These are phyloP conservation scores for Xiphias gladius DNA, from an alignment of 2,113 vertebrate genomes.

Conservation along the genomic window DNA sequence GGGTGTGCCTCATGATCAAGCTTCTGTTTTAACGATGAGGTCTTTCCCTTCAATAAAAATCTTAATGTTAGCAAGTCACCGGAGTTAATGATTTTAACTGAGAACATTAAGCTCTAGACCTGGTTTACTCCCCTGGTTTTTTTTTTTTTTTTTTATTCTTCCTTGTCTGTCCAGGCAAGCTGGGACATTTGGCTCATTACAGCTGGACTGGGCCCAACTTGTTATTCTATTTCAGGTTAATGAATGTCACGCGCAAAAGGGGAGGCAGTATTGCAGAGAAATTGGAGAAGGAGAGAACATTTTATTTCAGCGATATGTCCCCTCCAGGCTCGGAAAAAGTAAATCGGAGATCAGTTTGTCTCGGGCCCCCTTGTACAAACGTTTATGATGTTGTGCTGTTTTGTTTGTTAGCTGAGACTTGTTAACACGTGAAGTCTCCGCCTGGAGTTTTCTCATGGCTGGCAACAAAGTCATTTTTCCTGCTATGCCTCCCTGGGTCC, in stretches of 20 bases:
- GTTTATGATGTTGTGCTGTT: conserved; percentile 73
- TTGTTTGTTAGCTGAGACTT: conserved; percentile 69
- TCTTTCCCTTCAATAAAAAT: conserved; percentile 41
- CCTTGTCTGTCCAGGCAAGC: conserved; percentile 35
- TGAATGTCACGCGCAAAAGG: conserved; percentile 67
- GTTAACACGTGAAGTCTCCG: conserved; percentile 51
- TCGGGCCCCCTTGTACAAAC: conserved; percentile 51
- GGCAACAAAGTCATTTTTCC: conserved; percentile 63
- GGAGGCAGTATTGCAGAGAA: conserved; percentile 46
- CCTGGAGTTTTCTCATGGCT: conserved; percentile 67
- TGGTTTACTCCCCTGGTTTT: conserved; percentile 18
- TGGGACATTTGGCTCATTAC: conserved; percentile 59
- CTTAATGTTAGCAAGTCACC: conserved; percentile 50
- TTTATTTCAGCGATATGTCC: conserved; percentile 62
- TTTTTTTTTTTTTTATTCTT: conserved; percentile 26
- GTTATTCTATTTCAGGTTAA: conserved; percentile 72
- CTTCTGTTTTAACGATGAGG: conserved; percentile 36
- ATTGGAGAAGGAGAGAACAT: conserved; percentile 52
- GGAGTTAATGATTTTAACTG: conserved; percentile 51
- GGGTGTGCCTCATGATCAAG: conserved; percentile 15
- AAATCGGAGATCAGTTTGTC: conserved; percentile 60
- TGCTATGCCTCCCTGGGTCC: conserved; percentile 37
- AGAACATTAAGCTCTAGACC: conserved; percentile 16
- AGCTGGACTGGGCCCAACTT: conserved; percentile 53
- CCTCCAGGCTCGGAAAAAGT: conserved; percentile 59